Conservation (phyloP, 2,888 invertebrate species). For the Eristalis tenax region DNA sequence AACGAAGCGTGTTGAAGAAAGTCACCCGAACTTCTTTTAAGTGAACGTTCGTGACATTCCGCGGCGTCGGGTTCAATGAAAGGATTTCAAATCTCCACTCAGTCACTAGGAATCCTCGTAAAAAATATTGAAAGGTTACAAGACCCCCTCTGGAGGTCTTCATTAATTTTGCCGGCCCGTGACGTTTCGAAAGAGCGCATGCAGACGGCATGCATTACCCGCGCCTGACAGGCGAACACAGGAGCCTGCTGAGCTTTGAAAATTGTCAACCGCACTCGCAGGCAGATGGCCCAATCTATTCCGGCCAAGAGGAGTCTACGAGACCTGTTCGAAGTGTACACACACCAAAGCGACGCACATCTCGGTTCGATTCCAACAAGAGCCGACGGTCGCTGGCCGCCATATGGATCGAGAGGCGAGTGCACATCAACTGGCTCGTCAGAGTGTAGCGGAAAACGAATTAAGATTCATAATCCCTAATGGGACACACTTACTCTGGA, state of each 20-base stretch:
- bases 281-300: not conserved
- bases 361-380: not conserved
- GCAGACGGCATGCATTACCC: not conserved
- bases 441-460: not conserved
- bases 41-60: too few species aligned
- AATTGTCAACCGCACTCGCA: not conserved
- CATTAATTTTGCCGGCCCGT: not conserved
- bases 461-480: constrained; percentile 39
- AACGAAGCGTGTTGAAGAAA: too few species aligned
- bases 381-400: not conserved
- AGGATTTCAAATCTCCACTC: not conserved
- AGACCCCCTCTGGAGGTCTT: not conserved
- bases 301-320: not conserved
- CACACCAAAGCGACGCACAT: not conserved
- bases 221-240: not conserved
- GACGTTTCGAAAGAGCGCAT: not conserved
- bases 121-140: not conserved
- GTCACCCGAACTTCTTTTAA: too few species aligned
- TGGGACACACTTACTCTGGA: not conserved
- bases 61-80: too few species aligned
- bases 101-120: not conserved
- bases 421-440: not conserved
- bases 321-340: too few species aligned
- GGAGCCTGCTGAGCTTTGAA: not conserved
- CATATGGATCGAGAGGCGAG: not conserved